phyloP scores from a whole-genome alignment of 1,140 invertebrate species.

The Ceratina australensis region DNA sequence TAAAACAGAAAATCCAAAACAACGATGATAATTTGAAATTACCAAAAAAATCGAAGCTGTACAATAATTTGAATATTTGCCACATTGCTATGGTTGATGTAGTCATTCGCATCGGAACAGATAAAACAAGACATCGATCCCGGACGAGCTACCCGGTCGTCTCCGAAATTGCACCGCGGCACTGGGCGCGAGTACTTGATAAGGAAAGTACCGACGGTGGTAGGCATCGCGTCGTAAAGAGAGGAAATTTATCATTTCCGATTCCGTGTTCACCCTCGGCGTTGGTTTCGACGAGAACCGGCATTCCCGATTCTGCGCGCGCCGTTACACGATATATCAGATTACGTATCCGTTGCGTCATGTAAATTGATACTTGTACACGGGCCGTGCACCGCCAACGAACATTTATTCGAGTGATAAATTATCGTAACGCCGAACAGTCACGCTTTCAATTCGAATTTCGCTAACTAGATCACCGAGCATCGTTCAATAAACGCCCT shows the following conservation, averaged over 20 bases:
- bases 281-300: conserved; percentile 49
- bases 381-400: conserved; percentile 47
- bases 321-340: conserved; percentile 60
- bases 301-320: conserved; percentile 38
- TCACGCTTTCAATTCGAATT: conserved; percentile 59
- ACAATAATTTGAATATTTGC: too few relatives aligned
- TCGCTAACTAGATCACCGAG: conserved; percentile 52
- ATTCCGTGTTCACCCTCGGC: conserved; percentile 26
- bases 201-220: not conserved
- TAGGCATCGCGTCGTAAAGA: conserved; percentile 1
- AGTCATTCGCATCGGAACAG: not conserved
- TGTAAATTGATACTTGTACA: conserved; percentile 63
- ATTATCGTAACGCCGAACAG: conserved; percentile 61
- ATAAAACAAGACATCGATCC: not conserved
- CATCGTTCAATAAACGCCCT: not conserved
- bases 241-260: conserved; percentile 32
- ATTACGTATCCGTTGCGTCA: conserved; percentile 63
- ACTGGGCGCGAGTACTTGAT: conserved; percentile 1
- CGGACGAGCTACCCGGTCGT: not conserved
- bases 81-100: not conserved
- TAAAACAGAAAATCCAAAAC: too few relatives aligned
- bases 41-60: too few relatives aligned
- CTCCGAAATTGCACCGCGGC: not conserved
- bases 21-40: too few relatives aligned
- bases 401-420: conserved; percentile 61